Base-by-base conservation (phyloP, 1,140 invertebrate genomes). In the Neotoxoptera formosana region DNA sequence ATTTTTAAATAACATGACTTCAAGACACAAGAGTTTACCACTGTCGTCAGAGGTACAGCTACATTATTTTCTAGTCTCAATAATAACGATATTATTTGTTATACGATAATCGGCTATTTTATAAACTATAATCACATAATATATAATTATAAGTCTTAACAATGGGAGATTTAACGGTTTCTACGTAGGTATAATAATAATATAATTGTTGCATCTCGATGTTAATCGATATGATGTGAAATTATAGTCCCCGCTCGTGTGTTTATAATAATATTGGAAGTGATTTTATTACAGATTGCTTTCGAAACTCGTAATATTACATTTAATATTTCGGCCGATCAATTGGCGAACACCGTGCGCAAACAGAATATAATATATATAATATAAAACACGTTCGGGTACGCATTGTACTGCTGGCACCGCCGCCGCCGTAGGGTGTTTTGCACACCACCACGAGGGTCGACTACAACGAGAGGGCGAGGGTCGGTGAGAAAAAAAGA, bases 401-500 rank as follows among this genome's bases (percentile, higher is more conserved):
- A 51, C 87, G n/a, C 53, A 51, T 87, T 48, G 7, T 88, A 23
- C 17, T 8, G 17, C 48, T 41, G 41, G 41, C 41, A 41, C 41
- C 41, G 41, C n/a, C 86, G 1, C 45, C 47, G 20, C 45, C 4
- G n/a, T 30, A 51, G 87, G 47, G 87, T 51, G 87, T 47, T 47
- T 86, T 48, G 6, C 45, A 23, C 30, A 4, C 84, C 30, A 4
- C 84, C 45, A 47, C 45, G 84, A 86, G 84, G 84, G 84, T 88
- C 87, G 87, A 51, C 87, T 47, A 51, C 25, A 34, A 20, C 20
- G 20, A 17, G 87, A 48, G 25, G 25, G 47, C 34, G 87, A 88
- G 87, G 87, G 87, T 88, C n/a, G 47, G n/a, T 34, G 47, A 51
- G 87, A 88, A 51, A 88, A 47, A 51, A 88, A 34, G 45, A 88